Percentiles rank a stretch among this genome's conserved stretches.
phyloP scores from a whole-genome alignment of 2,113 vertebrate species.

The Eretmochelys imbricata region DNA sequence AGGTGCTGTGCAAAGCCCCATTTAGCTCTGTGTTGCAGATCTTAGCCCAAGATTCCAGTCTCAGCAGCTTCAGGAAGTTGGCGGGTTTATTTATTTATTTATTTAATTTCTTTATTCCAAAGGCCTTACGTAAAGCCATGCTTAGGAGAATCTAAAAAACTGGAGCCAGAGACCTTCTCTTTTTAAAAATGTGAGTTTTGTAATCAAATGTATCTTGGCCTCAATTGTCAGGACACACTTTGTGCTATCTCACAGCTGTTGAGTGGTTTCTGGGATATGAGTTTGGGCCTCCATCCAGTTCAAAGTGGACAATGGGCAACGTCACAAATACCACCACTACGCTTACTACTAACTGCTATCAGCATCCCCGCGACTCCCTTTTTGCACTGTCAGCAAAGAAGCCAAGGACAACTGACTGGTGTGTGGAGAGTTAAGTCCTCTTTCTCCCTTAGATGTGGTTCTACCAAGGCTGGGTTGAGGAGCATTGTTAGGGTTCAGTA shows the following conservation, averaged over 20 bases:
- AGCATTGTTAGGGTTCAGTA: fast-evolving
- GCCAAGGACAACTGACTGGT: fast-evolving
- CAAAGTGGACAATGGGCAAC: neutral
- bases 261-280: neutral
- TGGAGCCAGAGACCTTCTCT: neutral
- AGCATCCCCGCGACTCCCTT: neutral
- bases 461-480: neutral
- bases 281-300: neutral
- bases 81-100: neutral
- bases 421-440: neutral
- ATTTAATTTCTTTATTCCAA: neutral
- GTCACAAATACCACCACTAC: neutral
- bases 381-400: fast-evolving
- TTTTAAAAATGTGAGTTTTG: neutral
- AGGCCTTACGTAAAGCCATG: neutral
- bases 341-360: neutral
- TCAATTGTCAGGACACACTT: fast-evolving
- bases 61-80: neutral
- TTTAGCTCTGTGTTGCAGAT: fast-evolving
- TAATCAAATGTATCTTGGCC: neutral
- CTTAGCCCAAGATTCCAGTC: neutral
- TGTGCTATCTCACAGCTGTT: neutral
- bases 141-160: neutral
- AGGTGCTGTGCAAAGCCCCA: neutral
- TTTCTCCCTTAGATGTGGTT: fast-evolving